These are phyloP conservation scores for Drosophila ananassae DNA, from an alignment of 1,140 invertebrate species.

Conservation along the genomic window DNA sequence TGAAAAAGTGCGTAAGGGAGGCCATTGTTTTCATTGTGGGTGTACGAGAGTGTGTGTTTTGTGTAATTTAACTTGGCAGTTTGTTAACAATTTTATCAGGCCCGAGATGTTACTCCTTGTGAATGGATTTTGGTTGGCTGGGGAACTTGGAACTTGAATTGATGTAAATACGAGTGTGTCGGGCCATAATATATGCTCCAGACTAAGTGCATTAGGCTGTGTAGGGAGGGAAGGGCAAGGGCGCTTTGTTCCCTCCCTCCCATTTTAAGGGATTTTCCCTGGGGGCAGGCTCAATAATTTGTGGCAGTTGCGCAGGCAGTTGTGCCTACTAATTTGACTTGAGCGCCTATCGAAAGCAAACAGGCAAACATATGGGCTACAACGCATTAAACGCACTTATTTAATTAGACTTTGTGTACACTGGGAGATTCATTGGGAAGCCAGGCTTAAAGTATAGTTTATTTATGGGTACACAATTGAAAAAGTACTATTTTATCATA, in stretches of 20 bases:
- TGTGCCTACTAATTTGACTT: slow-evolving; percentile 75
- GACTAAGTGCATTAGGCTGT: slow-evolving; percentile 73
- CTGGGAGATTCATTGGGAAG: neutral
- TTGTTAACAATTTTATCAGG: slow-evolving; percentile 78
- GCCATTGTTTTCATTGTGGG: slow-evolving; percentile 16
- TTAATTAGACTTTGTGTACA: slow-evolving; percentile 26
- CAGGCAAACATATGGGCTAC: slow-evolving; percentile 23
- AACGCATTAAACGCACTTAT: slow-evolving; percentile 22
- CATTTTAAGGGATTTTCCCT: slow-evolving; percentile 26
- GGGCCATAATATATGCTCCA: slow-evolving; percentile 72
- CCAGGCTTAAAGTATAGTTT: no score
- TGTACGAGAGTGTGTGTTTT: slow-evolving; percentile 27
- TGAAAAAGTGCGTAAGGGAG: slow-evolving; percentile 66
- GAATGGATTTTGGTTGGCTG: slow-evolving; percentile 11
- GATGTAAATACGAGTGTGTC: slow-evolving; percentile 25
- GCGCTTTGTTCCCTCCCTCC: neutral
- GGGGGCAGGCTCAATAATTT: slow-evolving; percentile 68
- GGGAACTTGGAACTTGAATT: slow-evolving; percentile 36
- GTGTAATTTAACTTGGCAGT: slow-evolving; percentile 68
- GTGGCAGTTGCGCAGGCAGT: slow-evolving; percentile 61
- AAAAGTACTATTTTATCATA: no score
- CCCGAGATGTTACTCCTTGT: slow-evolving; percentile 24
- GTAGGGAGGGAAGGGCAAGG: neutral
- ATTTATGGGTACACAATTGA: no score
- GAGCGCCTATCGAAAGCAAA: slow-evolving; percentile 54